These are phyloP conservation scores for Choloepus didactylus DNA, from an alignment of 2,797 vertebrate genomes.

Conservation along the genomic window DNA sequence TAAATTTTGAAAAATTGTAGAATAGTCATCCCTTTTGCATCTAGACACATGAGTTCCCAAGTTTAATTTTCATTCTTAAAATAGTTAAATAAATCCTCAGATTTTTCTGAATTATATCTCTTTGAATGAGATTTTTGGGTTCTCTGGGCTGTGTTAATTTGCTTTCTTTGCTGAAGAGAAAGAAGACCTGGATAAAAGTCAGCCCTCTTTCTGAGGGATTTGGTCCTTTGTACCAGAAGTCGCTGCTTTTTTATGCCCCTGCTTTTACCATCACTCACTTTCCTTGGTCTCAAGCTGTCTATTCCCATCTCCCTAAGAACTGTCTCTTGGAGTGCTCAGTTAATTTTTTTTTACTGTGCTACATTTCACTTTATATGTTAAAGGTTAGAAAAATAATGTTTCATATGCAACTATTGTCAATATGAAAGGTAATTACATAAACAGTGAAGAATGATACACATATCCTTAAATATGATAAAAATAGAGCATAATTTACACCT, in stretches of 20 bases:
- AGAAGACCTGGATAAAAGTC: not conserved
- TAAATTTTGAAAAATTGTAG: not conserved
- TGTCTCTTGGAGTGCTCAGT: not conserved
- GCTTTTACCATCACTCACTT: not conserved
- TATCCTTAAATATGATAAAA: not conserved
- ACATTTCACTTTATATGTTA: not conserved
- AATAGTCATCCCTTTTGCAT: not conserved
- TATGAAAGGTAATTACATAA: not conserved
- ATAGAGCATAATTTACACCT: not conserved
- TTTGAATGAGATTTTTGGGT: not conserved
- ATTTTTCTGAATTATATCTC: not conserved
- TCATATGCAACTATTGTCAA: not conserved
- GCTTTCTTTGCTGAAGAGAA: not conserved
- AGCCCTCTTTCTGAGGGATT: not conserved
- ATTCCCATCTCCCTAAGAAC: not conserved
- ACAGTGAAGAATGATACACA: not conserved
- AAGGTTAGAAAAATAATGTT: not conserved
- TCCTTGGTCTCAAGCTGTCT: not conserved
- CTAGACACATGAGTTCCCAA: not conserved
- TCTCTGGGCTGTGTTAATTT: not conserved
- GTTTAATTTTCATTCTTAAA: not conserved
- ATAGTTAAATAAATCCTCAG: not conserved
- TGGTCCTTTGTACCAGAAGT: no score
- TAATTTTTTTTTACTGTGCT: not conserved
- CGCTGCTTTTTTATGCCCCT: not conserved